Base-by-base conservation (phyloP, 2,888 invertebrate genomes). In the Coelinius sp. region DNA sequence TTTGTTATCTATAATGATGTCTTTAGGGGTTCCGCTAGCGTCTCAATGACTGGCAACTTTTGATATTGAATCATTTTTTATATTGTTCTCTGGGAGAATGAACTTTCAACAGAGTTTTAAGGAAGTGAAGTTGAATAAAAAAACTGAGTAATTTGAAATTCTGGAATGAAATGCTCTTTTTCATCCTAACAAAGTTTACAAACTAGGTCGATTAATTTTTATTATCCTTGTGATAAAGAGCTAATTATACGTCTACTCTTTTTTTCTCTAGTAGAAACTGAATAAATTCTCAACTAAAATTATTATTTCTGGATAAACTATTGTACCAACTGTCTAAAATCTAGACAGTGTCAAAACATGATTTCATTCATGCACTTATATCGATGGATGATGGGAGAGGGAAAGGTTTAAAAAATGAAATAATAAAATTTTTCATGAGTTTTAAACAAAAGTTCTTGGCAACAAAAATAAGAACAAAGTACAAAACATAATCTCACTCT, bases 401-500 rank as follows among this genome's bases (percentile, higher is more conserved):
- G 27, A 25, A 24, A 24, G 35, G 70, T 68, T 64, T 10, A 71
- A 73, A 22, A 20, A 74, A 56, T 31, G 65, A 73, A 68, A 70
- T 27, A 67, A 73, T 41, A 69, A 69, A 59, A 31, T 35, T 59
- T 53, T 53, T 27, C 64, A 71, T 66, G 67, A 59, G 14, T 74
- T 74, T 31, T 71, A 74, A 78, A 76, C 75, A 76, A 75, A 76
- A 76, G 74, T 73, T 78, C 73, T 78, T 78, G 76, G 70, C 73
- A 78, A 78, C 75, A 77, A 77, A 76, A 76, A 70, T 70, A 73
- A 74, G 69, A 56, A 66, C 77, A 79, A 85, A 77, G 81, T 84
- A 85, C 82, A 86, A 83, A 79, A 80, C 79, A 75, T 78, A 80
- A 81, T 80, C 73, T 79, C 76, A 75, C 76, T 79, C 59, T 68